A percentile compares a stretch with the other conserved stretches of the same genome.
Conservation (phyloP, 1,140 invertebrate genomes). For the Leptonema lineaticorne region DNA sequence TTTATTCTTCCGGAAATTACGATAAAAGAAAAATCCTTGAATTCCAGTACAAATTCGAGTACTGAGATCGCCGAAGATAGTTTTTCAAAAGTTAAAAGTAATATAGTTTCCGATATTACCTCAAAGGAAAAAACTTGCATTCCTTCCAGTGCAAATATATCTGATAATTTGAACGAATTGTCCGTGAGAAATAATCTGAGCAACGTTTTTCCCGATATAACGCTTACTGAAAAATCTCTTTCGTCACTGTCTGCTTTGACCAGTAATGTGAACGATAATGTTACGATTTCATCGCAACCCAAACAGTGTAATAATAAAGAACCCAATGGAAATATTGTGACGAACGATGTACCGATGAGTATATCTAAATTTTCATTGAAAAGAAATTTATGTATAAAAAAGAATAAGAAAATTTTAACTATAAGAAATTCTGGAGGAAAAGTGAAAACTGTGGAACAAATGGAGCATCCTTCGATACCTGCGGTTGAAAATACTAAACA, state of each 20-base stretch:
- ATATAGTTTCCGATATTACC: constrained; percentile 50
- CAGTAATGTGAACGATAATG: too few relatives aligned
- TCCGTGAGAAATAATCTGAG: neutral
- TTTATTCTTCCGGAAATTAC: constrained; percentile 50
- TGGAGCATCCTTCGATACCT: constrained; percentile 22
- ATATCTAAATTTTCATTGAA: constrained; percentile 12
- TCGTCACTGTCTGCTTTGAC: neutral
- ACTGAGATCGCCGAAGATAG: neutral
- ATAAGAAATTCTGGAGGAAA: constrained; percentile 50
- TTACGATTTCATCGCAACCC: too few relatives aligned
- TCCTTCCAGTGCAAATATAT: neutral
- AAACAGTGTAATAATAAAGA: too few relatives aligned
- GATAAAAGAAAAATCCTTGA: constrained; percentile 52
- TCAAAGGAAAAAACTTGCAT: constrained; percentile 55
- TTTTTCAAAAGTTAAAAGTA: neutral
- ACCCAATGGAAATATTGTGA: neutral
- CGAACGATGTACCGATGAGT: too few relatives aligned
- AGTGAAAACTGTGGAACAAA: neutral
- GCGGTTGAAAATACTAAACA: too few relatives aligned
- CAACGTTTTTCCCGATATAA: neutral
- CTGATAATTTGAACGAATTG: neutral
- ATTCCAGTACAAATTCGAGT: neutral
- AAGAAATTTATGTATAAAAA: constrained; percentile 48
- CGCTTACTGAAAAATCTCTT: neutral
- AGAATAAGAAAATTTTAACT: constrained; percentile 52